Evolutionary conservation across 1,140 invertebrate species (phyloP).

Genomic region (Semibalanus balanoides): DNA sequence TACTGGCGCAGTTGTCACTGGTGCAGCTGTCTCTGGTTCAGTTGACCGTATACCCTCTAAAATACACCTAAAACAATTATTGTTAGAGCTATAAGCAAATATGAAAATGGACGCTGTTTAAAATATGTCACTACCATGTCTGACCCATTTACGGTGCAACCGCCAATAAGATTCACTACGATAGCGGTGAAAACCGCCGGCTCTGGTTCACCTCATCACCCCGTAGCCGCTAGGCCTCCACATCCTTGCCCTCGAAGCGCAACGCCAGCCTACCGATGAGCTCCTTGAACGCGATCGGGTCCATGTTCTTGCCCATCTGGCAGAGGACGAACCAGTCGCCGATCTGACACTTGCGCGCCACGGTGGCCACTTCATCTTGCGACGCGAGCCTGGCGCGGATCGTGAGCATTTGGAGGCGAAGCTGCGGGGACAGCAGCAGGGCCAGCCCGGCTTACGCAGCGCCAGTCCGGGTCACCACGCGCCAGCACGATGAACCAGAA

Average conservation of each 20-base stretch:
- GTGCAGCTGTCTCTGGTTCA: too few species aligned
- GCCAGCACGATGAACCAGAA: conserved; percentile 29
- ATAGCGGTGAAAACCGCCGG: too few species aligned
- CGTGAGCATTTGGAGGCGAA: conserved; percentile 21
- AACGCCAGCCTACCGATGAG: background rate
- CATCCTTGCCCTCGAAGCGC: conserved; percentile 56
- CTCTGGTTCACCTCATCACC: too few species aligned
- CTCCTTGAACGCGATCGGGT: background rate
- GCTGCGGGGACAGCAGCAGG: conserved; percentile 21
- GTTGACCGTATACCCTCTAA: too few species aligned
- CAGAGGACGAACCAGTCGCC: conserved; percentile 30
- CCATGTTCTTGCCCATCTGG: conserved; percentile 16
- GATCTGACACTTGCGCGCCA: conserved; percentile 15
- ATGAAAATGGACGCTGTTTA: too few species aligned
- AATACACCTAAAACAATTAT: too few species aligned
- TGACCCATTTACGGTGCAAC: too few species aligned
- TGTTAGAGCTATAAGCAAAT: too few species aligned
- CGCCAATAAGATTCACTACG: too few species aligned
- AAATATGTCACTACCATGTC: too few species aligned
- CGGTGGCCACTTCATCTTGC: conserved; percentile 13
- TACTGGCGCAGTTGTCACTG: too few species aligned
- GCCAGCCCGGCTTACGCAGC: conserved; percentile 25
- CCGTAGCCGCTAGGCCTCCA: too few species aligned
- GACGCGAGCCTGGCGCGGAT: conserved; percentile 16
- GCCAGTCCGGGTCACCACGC: conserved; percentile 28